These are phyloP conservation scores for Cephus sareptanus DNA, from an alignment of 2,888 invertebrate species.

Conservation along the genomic window DNA sequence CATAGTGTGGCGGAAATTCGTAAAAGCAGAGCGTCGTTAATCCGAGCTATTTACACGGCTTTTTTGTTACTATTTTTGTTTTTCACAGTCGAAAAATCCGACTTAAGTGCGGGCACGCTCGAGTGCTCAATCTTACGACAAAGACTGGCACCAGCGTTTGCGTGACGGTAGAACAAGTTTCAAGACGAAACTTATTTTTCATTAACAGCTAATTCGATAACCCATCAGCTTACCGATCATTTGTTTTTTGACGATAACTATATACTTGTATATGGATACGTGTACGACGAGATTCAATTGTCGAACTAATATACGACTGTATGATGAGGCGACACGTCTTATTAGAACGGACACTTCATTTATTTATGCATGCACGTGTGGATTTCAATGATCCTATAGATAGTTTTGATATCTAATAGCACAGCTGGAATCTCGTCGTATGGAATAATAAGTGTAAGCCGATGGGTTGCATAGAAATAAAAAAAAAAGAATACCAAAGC, in stretches of 20 bases:
- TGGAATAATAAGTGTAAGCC: not conserved
- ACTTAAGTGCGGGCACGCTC: not conserved
- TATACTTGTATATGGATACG: not conserved
- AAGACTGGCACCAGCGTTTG: constrained; percentile 58
- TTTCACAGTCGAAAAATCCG: constrained; percentile 2
- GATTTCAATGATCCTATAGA: not conserved
- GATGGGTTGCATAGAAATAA: not conserved
- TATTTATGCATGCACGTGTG: not conserved
- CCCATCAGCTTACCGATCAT: not conserved
- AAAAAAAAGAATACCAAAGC: not conserved
- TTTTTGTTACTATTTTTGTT: not conserved
- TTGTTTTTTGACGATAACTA: constrained; percentile 6
- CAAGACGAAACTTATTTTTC: not conserved
- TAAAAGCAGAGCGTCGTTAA: not conserved
- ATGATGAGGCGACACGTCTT: not conserved
- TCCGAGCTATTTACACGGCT: not conserved
- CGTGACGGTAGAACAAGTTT: constrained; percentile 2
- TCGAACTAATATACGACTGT: not conserved
- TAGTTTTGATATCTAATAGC: not conserved
- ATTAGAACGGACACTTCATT: not conserved
- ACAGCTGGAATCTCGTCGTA: not conserved
- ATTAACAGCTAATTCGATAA: not conserved
- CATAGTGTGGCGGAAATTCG: not conserved
- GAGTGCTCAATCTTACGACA: constrained; percentile 54
- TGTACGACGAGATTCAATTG: not conserved